Conservation (phyloP, 2,888 invertebrate species). For the Cancer borealis region DNA sequence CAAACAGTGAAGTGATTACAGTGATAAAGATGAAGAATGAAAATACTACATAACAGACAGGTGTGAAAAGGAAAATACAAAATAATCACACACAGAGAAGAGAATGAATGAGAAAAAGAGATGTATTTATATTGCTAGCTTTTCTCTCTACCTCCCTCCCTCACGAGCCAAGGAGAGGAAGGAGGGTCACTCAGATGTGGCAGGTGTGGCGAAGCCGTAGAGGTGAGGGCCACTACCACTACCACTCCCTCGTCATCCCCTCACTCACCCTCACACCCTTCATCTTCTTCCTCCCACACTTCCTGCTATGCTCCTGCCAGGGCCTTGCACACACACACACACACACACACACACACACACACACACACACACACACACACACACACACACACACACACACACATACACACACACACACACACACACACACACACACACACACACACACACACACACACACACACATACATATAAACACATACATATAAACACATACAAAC, state of each 20-base stretch:
- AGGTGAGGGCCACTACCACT: neutral
- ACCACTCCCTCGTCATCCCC: neutral
- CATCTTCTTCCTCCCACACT: slow-evolving; percentile 18
- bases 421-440: neutral
- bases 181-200: neutral
- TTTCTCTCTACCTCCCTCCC: neutral
- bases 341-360: slow-evolving; percentile 32
- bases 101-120: neutral
- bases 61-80: neutral
- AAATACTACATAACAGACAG: neutral
- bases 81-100: neutral
- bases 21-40: too few relatives aligned
- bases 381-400: slow-evolving; percentile 32
- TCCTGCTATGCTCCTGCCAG: neutral
- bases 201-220: slow-evolving; percentile 17
- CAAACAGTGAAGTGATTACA: too few relatives aligned
- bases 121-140: neutral
- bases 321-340: neutral
- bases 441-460: neutral
- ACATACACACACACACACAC: slow-evolving; percentile 12
- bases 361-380: slow-evolving; percentile 32
- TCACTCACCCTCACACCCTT: neutral
- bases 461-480: neutral
- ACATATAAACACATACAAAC: too few relatives aligned
- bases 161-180: neutral